These are phyloP conservation scores for Ceryle rudis DNA, from an alignment of 2,797 vertebrate genomes.

Conservation along the genomic window DNA sequence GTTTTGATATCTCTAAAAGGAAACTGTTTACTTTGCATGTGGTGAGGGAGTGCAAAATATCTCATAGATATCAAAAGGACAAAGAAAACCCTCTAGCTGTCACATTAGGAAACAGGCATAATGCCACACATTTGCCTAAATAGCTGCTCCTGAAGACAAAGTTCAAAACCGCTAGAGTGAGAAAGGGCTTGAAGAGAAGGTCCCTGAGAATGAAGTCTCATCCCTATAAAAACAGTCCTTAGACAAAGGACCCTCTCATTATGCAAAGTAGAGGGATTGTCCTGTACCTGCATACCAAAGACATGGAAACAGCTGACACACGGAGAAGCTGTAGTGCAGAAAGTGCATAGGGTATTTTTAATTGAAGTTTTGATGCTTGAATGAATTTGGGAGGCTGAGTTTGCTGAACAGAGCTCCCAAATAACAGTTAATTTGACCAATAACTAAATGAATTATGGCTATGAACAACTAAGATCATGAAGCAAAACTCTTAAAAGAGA, in stretches of 20 bases:
- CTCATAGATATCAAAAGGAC: neutral
- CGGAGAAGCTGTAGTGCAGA: neutral
- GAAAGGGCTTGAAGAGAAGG: neutral
- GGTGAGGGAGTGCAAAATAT: neutral
- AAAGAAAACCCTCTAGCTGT: neutral
- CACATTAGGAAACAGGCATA: neutral
- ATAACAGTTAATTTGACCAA: neutral
- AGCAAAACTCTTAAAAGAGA: neutral
- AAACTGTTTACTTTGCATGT: neutral
- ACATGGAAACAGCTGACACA: neutral
- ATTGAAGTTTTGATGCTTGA: neutral
- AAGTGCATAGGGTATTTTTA: neutral
- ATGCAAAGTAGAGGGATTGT: neutral
- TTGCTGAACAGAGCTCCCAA: neutral
- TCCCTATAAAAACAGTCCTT: neutral
- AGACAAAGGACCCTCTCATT: neutral
- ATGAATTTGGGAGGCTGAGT: neutral
- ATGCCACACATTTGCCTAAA: neutral
- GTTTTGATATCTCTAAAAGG: neutral
- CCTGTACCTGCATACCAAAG: neutral
- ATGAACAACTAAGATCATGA: neutral
- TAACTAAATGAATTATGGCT: neutral
- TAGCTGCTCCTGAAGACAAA: neutral
- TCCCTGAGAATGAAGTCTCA: neutral
- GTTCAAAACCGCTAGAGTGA: neutral